These are phyloP conservation scores for Perca fluviatilis DNA, from an alignment of 2,113 vertebrate species.

Conservation along the genomic window DNA sequence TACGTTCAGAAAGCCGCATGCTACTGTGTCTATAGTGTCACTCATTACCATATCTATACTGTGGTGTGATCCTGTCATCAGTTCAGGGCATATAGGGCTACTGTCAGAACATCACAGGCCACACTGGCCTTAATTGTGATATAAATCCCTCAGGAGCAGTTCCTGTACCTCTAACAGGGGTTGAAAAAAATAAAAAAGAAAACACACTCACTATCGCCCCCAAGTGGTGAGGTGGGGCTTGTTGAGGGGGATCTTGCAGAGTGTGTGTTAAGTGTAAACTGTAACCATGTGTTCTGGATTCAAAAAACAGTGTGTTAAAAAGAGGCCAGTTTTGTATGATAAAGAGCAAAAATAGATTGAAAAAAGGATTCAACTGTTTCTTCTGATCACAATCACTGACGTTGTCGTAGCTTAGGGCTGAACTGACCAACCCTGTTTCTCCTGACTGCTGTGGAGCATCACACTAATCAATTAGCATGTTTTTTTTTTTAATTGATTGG, in stretches of 20 bases:
- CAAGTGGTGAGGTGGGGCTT: slow-evolving; percentile 74
- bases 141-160: slow-evolving; percentile 55
- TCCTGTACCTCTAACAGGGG: slow-evolving; percentile 45
- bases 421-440: slow-evolving; percentile 7
- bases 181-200: background rate
- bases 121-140: slow-evolving; percentile 62
- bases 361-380: background rate
- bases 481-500: slow-evolving; percentile 39
- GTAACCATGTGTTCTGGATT: slow-evolving; percentile 1
- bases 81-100: slow-evolving; percentile 54
- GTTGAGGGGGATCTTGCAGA: slow-evolving; percentile 5
- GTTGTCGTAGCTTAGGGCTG: background rate
- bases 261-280: slow-evolving; percentile 7
- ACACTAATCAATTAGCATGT: slow-evolving; percentile 3
- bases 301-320: background rate
- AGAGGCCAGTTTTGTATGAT: background rate
- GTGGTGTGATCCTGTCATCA: slow-evolving; percentile 59
- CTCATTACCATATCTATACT: slow-evolving; percentile 71
- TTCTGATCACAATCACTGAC: background rate
- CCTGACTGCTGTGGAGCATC: background rate
- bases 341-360: background rate
- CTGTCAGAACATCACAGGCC: slow-evolving; percentile 71
- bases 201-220: slow-evolving; percentile 69
- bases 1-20: slow-evolving; percentile 48
- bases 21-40: slow-evolving; percentile 60